Evolutionary conservation across 2,797 vertebrate species (phyloP).

Genomic region (Sciaenops ocellatus): DNA sequence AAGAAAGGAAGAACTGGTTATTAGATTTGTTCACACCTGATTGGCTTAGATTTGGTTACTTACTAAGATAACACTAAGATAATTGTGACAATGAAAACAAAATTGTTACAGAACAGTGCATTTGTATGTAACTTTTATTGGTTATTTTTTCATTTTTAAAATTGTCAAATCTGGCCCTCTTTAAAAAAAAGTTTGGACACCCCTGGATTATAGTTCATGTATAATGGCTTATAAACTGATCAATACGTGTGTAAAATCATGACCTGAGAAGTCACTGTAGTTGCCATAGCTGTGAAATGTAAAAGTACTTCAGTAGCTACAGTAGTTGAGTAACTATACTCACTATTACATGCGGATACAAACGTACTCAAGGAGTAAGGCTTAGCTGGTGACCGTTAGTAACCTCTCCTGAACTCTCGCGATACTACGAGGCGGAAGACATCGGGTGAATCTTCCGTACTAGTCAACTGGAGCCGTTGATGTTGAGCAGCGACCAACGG

Average conservation of each 20-base stretch:
- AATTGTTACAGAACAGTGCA: too few species aligned
- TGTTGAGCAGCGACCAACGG: conserved; percentile 61
- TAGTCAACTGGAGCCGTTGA: conserved; percentile 68
- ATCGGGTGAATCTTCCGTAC: conserved; percentile 69
- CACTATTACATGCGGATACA: too few species aligned
- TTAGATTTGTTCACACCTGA: too few species aligned
- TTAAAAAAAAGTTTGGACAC: too few species aligned
- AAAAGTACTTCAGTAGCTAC: neutral
- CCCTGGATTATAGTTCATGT: neutral
- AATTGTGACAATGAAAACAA: too few species aligned
- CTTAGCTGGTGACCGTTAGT: conserved; percentile 38
- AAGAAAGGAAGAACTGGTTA: too few species aligned
- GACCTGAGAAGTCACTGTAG: neutral
- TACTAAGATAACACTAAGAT: too few species aligned
- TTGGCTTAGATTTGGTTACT: too few species aligned
- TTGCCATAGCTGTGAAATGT: neutral
- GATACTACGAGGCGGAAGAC: conserved; percentile 84
- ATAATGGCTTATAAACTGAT: neutral
- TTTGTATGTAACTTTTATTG: too few species aligned
- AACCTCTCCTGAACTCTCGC: conserved; percentile 77
- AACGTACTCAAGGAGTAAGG: too few species aligned
- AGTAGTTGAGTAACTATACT: neutral
- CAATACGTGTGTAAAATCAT: neutral
- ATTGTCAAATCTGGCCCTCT: too few species aligned
- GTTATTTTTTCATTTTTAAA: too few species aligned